Percentiles rank a stretch among this genome's conserved stretches.
Evolutionary conservation across 2,888 invertebrate genomes (phyloP).

Genomic region (Heliconius hortense): DNA sequence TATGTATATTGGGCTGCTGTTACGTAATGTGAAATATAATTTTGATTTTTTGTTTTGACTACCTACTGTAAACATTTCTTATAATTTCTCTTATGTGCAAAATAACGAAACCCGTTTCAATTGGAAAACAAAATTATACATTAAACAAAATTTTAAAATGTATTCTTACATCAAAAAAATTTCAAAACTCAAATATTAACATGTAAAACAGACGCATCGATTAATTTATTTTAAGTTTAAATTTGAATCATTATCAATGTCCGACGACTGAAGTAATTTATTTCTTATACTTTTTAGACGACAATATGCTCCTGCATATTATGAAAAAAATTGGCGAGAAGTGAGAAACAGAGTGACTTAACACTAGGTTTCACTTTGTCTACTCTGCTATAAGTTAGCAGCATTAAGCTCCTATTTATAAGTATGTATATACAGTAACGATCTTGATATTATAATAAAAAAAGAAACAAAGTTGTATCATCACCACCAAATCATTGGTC

Average conservation of each 20-base stretch:
- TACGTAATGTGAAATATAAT: background rate
- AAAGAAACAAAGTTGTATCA: background rate
- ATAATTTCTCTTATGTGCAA: background rate
- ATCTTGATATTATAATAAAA: background rate
- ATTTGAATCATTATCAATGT: background rate
- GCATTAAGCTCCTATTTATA: too few relatives aligned
- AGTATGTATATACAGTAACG: background rate
- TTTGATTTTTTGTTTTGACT: background rate
- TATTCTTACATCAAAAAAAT: too few relatives aligned
- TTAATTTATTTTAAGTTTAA: too few relatives aligned
- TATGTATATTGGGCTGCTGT: slow-evolving; percentile 52
- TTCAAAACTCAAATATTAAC: too few relatives aligned
- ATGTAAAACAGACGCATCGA: too few relatives aligned
- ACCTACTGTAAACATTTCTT: background rate
- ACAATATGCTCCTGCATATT: too few relatives aligned
- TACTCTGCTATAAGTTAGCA: background rate
- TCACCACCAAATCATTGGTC: background rate
- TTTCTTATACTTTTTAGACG: too few relatives aligned
- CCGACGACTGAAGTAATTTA: background rate
- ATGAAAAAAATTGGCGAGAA: background rate
- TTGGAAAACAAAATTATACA: background rate
- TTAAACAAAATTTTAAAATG: too few relatives aligned
- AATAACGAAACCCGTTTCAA: too few relatives aligned
- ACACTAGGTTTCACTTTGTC: background rate
- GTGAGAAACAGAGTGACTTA: background rate